Conservation (phyloP, 2,113 vertebrate genomes). For the Thalassoma bifasciatum region DNA sequence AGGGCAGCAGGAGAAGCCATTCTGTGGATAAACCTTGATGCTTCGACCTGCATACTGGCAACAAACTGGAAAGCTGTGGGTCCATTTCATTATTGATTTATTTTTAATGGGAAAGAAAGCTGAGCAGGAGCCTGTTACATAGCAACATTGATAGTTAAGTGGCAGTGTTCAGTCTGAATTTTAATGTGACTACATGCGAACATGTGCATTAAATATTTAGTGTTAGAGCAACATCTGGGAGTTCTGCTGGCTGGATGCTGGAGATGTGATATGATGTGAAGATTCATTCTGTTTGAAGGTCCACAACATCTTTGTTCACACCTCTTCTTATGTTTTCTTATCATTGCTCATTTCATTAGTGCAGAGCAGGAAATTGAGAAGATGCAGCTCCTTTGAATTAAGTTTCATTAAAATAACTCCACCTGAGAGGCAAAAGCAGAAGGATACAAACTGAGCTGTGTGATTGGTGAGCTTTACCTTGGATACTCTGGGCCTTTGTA, state of each 20-base stretch:
- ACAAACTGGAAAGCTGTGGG: conserved; percentile 51
- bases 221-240: conserved; percentile 58
- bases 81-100: conserved; percentile 78
- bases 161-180: conserved; percentile 67
- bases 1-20: conserved; percentile 41
- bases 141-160: conserved; percentile 68
- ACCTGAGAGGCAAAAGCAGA: conserved; percentile 15
- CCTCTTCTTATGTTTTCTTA: conserved; percentile 2
- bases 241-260: conserved; percentile 29
- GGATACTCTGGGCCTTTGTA: conserved; percentile 98
- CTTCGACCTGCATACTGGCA: conserved; percentile 43
- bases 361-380: conserved; percentile 2
- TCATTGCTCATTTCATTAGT: conserved; percentile 16
- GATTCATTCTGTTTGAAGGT: conserved; percentile 44
- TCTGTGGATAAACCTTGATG: conserved; percentile 29
- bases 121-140: conserved; percentile 63
- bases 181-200: conserved; percentile 74
- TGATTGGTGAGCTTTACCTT: conserved; percentile 85
- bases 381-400: conserved; percentile 8
- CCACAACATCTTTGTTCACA: conserved; percentile 17
- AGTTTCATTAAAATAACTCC: background rate
- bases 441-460: background rate
- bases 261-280: conserved; percentile 35
- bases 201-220: conserved; percentile 75
- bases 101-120: conserved; percentile 77